These are phyloP conservation scores for Beroe forskalii DNA, from an alignment of 37 sponge, comb jelly and placozoan genomes.

Conservation along the genomic window DNA sequence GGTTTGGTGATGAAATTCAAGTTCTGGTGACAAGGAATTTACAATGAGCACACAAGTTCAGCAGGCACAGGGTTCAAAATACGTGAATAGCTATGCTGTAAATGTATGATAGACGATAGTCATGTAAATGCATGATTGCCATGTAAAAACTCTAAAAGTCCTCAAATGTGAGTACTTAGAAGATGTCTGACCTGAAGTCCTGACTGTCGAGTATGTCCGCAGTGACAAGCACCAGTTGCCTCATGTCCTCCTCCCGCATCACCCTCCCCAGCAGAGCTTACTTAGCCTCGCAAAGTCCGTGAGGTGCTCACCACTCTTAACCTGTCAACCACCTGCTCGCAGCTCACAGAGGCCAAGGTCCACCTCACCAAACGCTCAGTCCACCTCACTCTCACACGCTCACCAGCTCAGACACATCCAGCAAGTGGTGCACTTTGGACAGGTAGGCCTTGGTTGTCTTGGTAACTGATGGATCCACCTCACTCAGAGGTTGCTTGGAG, in stretches of 20 bases:
- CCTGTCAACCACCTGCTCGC: neutral
- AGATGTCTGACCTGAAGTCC: slow-evolving; percentile 61
- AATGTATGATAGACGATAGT: too few species aligned
- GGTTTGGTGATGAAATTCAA: too few species aligned
- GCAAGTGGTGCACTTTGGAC: neutral
- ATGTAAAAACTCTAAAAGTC: too few species aligned
- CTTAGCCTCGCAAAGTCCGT: neutral
- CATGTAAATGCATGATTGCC: too few species aligned
- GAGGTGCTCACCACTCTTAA: neutral
- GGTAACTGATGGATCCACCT: slow-evolving; percentile 4
- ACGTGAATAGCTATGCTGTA: too few species aligned
- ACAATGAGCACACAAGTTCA: too few species aligned
- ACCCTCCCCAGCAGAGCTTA: neutral
- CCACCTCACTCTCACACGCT: slow-evolving; percentile 23
- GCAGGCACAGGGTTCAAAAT: too few species aligned
- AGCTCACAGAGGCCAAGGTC: neutral
- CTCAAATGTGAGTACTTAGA: too few species aligned
- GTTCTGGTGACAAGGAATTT: too few species aligned
- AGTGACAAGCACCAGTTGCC: neutral
- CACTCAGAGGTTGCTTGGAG: neutral
- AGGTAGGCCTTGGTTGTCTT: neutral
- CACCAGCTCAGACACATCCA: neutral
- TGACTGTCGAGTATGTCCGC: slow-evolving; percentile 35
- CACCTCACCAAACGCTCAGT: neutral
- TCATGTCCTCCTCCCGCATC: neutral